Base-by-base conservation (phyloP, 2,797 vertebrate genomes). In the Nannoperca obscura region DNA sequence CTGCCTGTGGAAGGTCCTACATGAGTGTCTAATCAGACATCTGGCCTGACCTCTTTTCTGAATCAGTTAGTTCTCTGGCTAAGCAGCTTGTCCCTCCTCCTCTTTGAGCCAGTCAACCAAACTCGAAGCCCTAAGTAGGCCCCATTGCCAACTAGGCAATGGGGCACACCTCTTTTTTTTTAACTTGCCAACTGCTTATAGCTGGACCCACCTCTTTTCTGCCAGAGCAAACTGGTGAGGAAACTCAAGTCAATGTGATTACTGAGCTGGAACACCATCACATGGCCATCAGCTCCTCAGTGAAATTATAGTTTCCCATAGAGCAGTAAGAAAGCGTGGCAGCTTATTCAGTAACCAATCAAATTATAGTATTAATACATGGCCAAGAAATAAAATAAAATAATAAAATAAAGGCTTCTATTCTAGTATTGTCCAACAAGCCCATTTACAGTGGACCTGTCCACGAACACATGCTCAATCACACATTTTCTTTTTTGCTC, bases 51-150 rank as follows among this genome's bases (percentile, higher is more conserved):
- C 60, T 66, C 20, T 27, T 78, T 76, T 57, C n/a, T 62, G 50
- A 68, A 67, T 64, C 55, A 70, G 63, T 83, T 73, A 74, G 61
- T 59, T 80, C 40, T 66, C 38, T 59, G 24, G 72, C 50, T 46
- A 69, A 76, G 52, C 50, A 64, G 75, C 38, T 82, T 67, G 62
- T 59, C 64, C 38, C 22, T 59, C 42, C 36, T 71, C n/a, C 10
- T 66, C 53, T 68, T 42, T 52, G 49, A 66, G 50, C 19, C 38
- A 61, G 54, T 68, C 52, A 60, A 57, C 32, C 20, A 61, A 75
- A 71, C 30, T 64, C 58, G 5, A 67, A 47, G 22, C 59, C 14
- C 3, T 0, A 49, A 32, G 44, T 71, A 22, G 38, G 71, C 67
- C 57, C 47, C 60, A 38, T 54, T 8, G 38, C 36, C 63, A 83